Percentiles rank a stretch among this genome's conserved stretches.
phyloP scores from a whole-genome alignment of 2,797 vertebrate species.

The Bovichtus variegatus region DNA sequence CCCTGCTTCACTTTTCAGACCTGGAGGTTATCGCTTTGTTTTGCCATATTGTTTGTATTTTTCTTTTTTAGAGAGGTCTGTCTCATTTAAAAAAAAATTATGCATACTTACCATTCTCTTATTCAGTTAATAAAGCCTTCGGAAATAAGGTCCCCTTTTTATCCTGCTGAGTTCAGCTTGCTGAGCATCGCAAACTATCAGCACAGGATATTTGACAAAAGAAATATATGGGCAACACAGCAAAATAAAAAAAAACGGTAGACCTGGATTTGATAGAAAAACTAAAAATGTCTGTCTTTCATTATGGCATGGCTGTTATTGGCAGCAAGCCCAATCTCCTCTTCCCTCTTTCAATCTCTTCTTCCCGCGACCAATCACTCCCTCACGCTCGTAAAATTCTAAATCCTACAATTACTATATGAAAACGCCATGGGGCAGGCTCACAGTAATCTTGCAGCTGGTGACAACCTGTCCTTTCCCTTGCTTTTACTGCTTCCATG shows the following conservation, averaged over 20 bases:
- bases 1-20: no score
- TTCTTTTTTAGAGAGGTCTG: no score
- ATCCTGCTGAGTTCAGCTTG: conserved; percentile 28
- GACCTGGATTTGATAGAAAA: conserved; percentile 44
- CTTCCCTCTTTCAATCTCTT: conserved; percentile 55
- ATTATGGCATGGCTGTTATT: conserved; percentile 61
- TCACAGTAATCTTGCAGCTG: conserved; percentile 67
- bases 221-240: conserved; percentile 30
- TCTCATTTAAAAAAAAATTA: not conserved
- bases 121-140: conserved; percentile 8
- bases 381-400: conserved; percentile 65
- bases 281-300: conserved; percentile 45
- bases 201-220: conserved; percentile 55
- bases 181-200: conserved; percentile 33
- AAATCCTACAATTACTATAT: conserved; percentile 67
- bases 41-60: not conserved
- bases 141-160: conserved; percentile 28
- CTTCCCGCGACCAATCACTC: conserved; percentile 56
- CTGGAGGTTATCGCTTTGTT: not conserved
- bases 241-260: conserved; percentile 28
- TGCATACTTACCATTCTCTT: not conserved
- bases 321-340: conserved; percentile 60
- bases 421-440: conserved; percentile 49
- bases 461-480: conserved; percentile 56
- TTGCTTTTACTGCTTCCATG: conserved; percentile 54